A percentile compares a stretch with the other conserved stretches of the same genome.
These are phyloP conservation scores for Notocelia uddmanniana DNA, from an alignment of 2,888 invertebrate genomes.

Conservation along the genomic window DNA sequence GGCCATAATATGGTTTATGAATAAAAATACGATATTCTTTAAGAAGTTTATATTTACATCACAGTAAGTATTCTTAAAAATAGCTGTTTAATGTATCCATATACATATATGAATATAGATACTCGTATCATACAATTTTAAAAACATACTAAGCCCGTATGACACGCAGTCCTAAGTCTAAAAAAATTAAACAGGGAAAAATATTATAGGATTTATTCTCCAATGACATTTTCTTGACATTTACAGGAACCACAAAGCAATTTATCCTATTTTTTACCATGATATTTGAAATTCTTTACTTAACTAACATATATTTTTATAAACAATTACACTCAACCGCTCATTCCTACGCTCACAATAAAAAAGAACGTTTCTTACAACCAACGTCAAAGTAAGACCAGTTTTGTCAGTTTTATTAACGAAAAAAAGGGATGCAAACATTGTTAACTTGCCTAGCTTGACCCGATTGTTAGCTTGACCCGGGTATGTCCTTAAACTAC, in stretches of 20 bases:
- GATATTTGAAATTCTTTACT: not conserved
- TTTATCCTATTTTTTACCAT: not conserved
- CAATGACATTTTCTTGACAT: not conserved
- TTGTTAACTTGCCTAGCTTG: no score
- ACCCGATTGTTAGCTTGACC: no score
- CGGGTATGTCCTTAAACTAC: no score
- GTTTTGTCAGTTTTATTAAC: no score
- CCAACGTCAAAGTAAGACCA: not conserved
- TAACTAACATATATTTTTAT: no score
- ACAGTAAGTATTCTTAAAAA: constrained; percentile 32
- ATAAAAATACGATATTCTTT: constrained; percentile 21
- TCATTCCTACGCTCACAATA: not conserved
- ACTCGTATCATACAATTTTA: not conserved
- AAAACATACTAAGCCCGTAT: not conserved
- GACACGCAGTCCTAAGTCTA: no score
- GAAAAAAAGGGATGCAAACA: no score
- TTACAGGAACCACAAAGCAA: not conserved
- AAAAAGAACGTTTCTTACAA: not conserved
- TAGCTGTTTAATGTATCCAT: not conserved
- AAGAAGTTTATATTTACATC: constrained; percentile 37
- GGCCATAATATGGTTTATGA: not conserved
- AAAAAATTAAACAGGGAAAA: not conserved
- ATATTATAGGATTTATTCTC: no score
- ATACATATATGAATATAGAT: not conserved
- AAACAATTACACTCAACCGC: not conserved